A percentile compares a stretch with the other conserved stretches of the same genome.
Evolutionary conservation across 2,113 vertebrate genomes (phyloP).

Genomic region (Archilochus colubris): DNA sequence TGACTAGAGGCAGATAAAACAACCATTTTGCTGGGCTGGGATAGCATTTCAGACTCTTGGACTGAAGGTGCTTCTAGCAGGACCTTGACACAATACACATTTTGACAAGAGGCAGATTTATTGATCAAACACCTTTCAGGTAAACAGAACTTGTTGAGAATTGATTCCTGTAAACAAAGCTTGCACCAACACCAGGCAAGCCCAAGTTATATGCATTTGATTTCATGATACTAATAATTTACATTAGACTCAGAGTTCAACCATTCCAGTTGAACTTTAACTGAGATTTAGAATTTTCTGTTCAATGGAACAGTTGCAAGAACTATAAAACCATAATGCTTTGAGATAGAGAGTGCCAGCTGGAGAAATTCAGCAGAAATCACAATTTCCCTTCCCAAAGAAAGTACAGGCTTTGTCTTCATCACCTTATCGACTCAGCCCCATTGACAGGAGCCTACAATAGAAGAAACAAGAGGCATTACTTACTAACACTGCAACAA

Average conservation of each 20-base stretch:
- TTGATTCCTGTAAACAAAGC: background rate
- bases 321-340: background rate
- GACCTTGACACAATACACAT: background rate
- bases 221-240: background rate
- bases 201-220: background rate
- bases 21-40: background rate
- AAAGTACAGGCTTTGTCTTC: background rate
- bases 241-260: background rate
- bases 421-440: background rate
- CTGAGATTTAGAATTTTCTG: background rate
- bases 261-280: background rate
- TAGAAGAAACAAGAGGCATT: background rate
- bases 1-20: background rate
- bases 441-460: background rate
- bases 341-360: background rate
- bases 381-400: background rate
- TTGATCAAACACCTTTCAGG: background rate
- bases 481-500: background rate
- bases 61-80: background rate
- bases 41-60: background rate
- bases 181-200: background rate
- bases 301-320: background rate
- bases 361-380: background rate
- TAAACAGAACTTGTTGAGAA: background rate
- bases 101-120: conserved; percentile 22